Evolutionary conservation across 2,888 invertebrate genomes (phyloP).

Genomic region (Thysanoteuthis rhombus): DNA sequence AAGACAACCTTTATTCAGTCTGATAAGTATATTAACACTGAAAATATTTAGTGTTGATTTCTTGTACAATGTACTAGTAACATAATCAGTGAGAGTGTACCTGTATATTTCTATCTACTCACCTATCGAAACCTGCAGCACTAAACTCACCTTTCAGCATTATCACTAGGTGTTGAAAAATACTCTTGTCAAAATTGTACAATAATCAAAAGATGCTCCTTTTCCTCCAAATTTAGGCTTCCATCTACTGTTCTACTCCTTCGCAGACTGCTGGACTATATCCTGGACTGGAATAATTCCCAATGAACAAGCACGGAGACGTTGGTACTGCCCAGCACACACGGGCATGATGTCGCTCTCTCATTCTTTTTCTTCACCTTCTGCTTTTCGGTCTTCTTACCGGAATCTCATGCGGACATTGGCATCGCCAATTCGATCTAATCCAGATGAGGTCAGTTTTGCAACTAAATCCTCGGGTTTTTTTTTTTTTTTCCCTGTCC

Average conservation of each 20-base stretch:
- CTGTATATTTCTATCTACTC: neutral
- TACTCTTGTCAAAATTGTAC: neutral
- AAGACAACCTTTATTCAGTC: neutral
- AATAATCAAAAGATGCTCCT: conserved; percentile 16
- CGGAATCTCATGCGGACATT: conserved; percentile 27
- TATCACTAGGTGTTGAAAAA: too few species aligned
- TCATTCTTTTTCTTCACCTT: conserved; percentile 31
- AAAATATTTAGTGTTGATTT: too few species aligned
- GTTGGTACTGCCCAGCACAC: neutral
- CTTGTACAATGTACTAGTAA: too few species aligned
- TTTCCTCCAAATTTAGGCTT: conserved; percentile 26
- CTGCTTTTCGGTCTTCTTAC: conserved; percentile 29
- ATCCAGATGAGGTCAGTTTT: conserved; percentile 30
- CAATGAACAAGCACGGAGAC: conserved; percentile 17
- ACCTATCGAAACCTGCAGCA: neutral
- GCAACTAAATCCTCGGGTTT: neutral
- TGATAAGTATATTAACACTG: neutral
- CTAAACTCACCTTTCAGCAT: neutral
- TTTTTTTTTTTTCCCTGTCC: neutral
- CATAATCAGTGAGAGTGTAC: neutral
- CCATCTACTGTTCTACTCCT: conserved; percentile 17
- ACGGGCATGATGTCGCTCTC: conserved; percentile 25
- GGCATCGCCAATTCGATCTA: conserved; percentile 27
- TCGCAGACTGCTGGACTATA: conserved; percentile 24
- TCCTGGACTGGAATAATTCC: conserved; percentile 13